Conservation (phyloP, 2,113 vertebrate genomes). For the Amphiprion percula region DNA sequence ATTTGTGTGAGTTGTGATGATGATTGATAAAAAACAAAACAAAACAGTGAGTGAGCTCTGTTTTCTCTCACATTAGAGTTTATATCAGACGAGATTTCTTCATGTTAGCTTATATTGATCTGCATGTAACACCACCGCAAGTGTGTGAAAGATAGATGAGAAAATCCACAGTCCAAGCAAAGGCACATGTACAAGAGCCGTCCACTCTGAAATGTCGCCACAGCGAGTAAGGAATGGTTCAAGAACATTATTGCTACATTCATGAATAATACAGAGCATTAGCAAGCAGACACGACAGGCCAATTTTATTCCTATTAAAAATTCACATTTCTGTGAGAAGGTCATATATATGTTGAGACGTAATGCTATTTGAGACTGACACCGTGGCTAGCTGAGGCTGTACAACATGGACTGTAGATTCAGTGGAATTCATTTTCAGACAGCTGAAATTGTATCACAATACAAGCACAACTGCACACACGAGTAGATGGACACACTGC, state of each 20-base stretch:
- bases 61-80: slow-evolving; percentile 4
- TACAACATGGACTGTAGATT: background rate
- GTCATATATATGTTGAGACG: slow-evolving; percentile 49
- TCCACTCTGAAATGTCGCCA: slow-evolving; percentile 9
- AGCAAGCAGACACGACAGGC: slow-evolving; percentile 48
- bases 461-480: background rate
- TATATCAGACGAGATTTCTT: slow-evolving; percentile 29
- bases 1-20: slow-evolving; percentile 43
- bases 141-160: background rate
- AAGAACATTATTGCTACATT: slow-evolving; percentile 53
- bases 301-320: slow-evolving; percentile 70
- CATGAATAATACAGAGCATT: slow-evolving; percentile 67
- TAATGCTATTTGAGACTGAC: slow-evolving; percentile 36
- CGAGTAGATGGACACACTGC: background rate
- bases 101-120: slow-evolving; percentile 44
- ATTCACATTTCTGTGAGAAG: slow-evolving; percentile 55
- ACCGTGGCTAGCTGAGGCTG: background rate
- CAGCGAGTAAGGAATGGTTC: slow-evolving; percentile 29
- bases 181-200: background rate
- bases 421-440: slow-evolving; percentile 34
- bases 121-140: slow-evolving; percentile 3
- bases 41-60: background rate
- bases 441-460: slow-evolving; percentile 23
- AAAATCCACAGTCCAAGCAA: background rate
- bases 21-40: slow-evolving; percentile 37